Base-by-base conservation (phyloP, 2,797 vertebrate genomes). In the Myotis pilosus region DNA sequence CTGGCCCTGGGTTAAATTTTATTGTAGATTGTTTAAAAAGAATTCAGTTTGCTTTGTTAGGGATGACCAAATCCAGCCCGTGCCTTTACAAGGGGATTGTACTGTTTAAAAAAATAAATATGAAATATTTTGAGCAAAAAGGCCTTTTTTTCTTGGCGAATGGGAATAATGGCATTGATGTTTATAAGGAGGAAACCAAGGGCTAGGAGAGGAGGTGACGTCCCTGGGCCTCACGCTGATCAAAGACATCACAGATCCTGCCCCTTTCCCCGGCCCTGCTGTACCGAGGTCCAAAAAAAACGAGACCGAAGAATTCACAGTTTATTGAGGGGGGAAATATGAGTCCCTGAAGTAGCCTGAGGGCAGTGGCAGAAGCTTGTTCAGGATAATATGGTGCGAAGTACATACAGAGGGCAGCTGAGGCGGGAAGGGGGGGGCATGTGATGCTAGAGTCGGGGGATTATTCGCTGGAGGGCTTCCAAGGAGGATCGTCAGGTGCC, bases 91-190 rank as follows among this genome's bases (percentile, higher is more conserved):
- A 83, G 76, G 76, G 23, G 51, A 89, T 80, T 74, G 33, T 69
- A 89, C 74, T 62, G 92, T 80, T 92, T 85, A 92, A 92, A 95
- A 95, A 97, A 97, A 97, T 92, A 96, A 97, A 97, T 95, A 96
- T 5, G 87, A 80, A 41, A 88, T 96, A 91, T 94, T 96, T 93
- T 96, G 71, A 96, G 92, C 49, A 78, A 94, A 95, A 94, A 89
- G 74, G 28, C 75, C 12, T 95, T 90, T 95, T 90, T 93, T 88
- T 57, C 92, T 92, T 57, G 72, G 62, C 60, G 92, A 88, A 69
- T 71, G 74, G 25, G 93, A 47, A 87, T 90, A 92, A 86, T 83
- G 71, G 75, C 33, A 8, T 41, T 74, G 85, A 88, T 95, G 90
- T 97, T 96, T 94, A 76, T 87, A 41, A 51, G 57, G 71, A 90